phyloP scores from a whole-genome alignment of 2,113 vertebrate genomes.

The Channa maculata region DNA sequence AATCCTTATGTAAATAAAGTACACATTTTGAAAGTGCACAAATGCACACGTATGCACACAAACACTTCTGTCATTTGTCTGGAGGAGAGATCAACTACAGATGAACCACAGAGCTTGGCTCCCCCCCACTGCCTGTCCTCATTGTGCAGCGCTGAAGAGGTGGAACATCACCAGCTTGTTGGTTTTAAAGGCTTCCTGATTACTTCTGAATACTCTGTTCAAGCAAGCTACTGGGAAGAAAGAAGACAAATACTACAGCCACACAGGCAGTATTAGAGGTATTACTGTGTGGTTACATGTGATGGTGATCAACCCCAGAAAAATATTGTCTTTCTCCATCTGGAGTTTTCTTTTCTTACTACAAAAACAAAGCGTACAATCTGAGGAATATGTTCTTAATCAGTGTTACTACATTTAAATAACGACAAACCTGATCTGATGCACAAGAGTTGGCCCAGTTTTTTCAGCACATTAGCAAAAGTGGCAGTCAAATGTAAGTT shows the following conservation, averaged over 20 bases:
- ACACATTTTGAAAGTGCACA: constrained; percentile 22
- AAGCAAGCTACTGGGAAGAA: constrained; percentile 35
- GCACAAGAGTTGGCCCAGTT: not conserved
- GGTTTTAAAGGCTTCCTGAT: constrained; percentile 48
- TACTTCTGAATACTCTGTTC: constrained; percentile 42
- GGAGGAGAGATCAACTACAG: constrained; percentile 54
- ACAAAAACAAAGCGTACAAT: constrained; percentile 18
- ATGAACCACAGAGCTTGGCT: constrained; percentile 54
- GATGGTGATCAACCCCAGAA: constrained; percentile 42
- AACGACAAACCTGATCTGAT: constrained; percentile 16
- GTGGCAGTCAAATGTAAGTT: constrained; percentile 36
- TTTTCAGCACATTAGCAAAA: constrained; percentile 16
- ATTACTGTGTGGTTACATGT: constrained; percentile 29
- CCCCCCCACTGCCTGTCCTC: constrained; percentile 33
- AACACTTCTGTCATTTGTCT: constrained; percentile 64
- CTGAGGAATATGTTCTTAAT: constrained; percentile 13
- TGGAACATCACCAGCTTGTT: constrained; percentile 54
- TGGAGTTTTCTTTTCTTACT: constrained; percentile 22
- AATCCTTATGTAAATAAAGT: constrained; percentile 61
- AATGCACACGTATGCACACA: constrained; percentile 1
- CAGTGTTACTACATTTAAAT: not conserved
- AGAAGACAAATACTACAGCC: constrained; percentile 31
- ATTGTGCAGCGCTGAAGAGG: constrained; percentile 34
- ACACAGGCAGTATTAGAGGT: constrained; percentile 30
- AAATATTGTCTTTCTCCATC: constrained; percentile 52